Percentiles rank a stretch among this genome's conserved stretches.
Evolutionary conservation across 2,888 invertebrate species (phyloP).

Genomic region (Pyrrhosoma nymphula): DNA sequence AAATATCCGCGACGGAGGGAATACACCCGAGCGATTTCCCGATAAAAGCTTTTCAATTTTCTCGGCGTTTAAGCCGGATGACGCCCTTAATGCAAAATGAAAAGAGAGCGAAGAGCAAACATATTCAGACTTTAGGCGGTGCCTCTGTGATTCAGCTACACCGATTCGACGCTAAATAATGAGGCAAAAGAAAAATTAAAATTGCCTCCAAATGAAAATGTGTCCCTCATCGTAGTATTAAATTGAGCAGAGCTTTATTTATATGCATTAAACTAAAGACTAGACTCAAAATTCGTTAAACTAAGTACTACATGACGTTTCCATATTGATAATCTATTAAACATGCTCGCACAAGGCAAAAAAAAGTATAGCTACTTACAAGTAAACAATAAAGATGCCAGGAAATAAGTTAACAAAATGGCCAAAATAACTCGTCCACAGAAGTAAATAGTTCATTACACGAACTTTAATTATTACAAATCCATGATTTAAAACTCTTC

Average conservation of each 20-base stretch:
- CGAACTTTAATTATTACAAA: too few species aligned
- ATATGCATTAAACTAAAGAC: background rate
- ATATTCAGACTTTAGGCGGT: background rate
- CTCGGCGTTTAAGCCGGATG: conserved; percentile 10
- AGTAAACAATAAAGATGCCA: too few species aligned
- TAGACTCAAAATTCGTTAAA: too few species aligned
- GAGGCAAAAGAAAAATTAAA: background rate
- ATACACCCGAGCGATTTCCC: background rate
- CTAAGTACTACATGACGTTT: background rate
- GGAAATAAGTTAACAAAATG: too few species aligned
- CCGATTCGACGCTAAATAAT: background rate
- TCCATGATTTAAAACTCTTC: too few species aligned
- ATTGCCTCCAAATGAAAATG: background rate
- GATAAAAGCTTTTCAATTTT: conserved; percentile 24
- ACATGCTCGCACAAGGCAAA: background rate
- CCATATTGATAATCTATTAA: background rate
- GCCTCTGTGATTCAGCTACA: background rate
- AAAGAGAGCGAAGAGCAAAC: conserved; percentile 28
- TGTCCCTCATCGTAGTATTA: background rate
- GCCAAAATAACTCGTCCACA: too few species aligned
- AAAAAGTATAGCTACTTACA: too few species aligned
- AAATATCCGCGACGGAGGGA: background rate
- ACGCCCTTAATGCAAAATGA: background rate
- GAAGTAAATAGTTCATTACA: too few species aligned
- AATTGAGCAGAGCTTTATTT: background rate